Conservation (phyloP, 2,797 vertebrate species). For the Ctenosaura bakeri region DNA sequence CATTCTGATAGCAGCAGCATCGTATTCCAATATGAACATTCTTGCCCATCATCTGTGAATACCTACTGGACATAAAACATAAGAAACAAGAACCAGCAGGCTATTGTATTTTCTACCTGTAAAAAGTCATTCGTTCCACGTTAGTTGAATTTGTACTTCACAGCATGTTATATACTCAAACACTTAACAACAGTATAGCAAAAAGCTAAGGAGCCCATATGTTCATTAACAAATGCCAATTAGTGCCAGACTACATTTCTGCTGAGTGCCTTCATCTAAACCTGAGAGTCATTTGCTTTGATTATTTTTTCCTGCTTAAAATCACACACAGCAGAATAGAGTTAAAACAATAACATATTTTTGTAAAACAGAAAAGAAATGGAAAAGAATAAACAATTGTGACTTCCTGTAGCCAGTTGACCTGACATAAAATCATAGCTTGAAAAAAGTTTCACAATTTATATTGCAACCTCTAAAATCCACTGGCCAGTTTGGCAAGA, state of each 20-base stretch:
- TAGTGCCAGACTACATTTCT: constrained; percentile 22
- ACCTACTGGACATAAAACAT: not conserved
- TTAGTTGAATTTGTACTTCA: constrained; percentile 8
- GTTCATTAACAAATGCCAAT: constrained; percentile 33
- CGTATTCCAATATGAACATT: not conserved
- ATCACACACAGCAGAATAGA: not conserved
- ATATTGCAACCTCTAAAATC: not conserved
- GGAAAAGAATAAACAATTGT: not conserved
- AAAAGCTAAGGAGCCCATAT: constrained; percentile 13
- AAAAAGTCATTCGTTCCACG: constrained; percentile 16
- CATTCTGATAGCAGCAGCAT: not conserved
- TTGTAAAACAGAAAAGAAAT: not conserved
- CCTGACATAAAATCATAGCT: not conserved
- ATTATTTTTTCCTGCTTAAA: not conserved
- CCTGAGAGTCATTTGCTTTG: constrained; percentile 14
- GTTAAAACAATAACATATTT: not conserved
- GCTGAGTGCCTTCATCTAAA: constrained; percentile 16
- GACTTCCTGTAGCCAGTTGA: not conserved
- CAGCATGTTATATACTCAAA: constrained; percentile 18
- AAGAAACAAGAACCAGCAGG: not conserved
- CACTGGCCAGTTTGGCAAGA: not conserved
- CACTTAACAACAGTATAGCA: constrained; percentile 19
- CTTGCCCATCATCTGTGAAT: not conserved
- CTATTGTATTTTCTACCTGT: not conserved
- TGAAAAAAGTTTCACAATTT: not conserved